Percentiles rank a stretch among this genome's conserved stretches.
Conservation (phyloP, 2,113 vertebrate genomes). For the Globicephala melas region DNA sequence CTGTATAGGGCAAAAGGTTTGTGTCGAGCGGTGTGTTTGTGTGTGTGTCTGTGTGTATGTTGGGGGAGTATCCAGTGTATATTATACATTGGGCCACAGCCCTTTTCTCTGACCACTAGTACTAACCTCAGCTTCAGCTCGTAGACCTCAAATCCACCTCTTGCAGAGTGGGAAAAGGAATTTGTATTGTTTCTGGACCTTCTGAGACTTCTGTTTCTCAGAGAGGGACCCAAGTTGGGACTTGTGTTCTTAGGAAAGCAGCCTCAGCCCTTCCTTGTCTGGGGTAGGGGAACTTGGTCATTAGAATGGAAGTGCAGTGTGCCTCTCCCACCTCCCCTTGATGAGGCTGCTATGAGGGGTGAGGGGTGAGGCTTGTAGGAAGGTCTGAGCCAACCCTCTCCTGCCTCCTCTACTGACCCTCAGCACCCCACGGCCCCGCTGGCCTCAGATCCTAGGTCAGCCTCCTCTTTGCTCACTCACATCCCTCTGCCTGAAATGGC, state of each 20-base stretch:
- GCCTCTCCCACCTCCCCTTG: accelerated
- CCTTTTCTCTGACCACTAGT: not conserved
- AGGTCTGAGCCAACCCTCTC: not conserved
- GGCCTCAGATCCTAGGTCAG: not conserved
- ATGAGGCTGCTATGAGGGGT: too few relatives aligned
- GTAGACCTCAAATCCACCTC: too few relatives aligned
- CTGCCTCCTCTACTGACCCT: not conserved
- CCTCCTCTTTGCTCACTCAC: not conserved
- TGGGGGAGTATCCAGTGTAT: not conserved
- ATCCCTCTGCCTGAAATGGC: not conserved
- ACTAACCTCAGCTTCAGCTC: not conserved
- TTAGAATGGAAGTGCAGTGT: too few relatives aligned
- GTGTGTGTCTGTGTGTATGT: not conserved
- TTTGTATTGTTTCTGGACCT: not conserved
- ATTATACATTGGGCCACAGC: too few relatives aligned
- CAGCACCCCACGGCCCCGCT: not conserved
- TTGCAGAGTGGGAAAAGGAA: not conserved
- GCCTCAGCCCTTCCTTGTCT: not conserved
- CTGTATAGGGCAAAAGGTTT: not conserved
- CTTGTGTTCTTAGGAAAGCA: not conserved
- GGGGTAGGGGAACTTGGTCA: not conserved
- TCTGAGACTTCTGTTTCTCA: not conserved
- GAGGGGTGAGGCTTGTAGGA: not conserved
- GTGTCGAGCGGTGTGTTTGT: not conserved
- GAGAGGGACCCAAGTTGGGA: not conserved